A percentile compares a stretch with the other conserved stretches of the same genome.
phyloP scores from a whole-genome alignment of 2,797 vertebrate species.

The Myotis daubentonii region DNA sequence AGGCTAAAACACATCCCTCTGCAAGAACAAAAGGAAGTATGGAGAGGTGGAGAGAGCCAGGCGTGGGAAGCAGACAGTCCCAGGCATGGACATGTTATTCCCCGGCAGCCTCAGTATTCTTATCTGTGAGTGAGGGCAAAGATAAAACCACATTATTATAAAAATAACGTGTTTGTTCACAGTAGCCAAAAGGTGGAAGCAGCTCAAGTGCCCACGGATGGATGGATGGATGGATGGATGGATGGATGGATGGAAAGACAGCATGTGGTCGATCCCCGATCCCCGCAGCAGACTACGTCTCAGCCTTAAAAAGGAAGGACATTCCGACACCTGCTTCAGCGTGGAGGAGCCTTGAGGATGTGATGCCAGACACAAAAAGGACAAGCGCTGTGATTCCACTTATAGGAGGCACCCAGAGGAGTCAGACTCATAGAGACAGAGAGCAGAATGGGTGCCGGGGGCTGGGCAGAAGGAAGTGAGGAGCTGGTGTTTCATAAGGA shows the following conservation, averaged over 20 bases:
- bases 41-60: fast-evolving
- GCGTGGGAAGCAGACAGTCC: fast-evolving
- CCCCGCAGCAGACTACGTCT: fast-evolving
- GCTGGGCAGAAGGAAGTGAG: background rate
- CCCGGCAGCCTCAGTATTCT: background rate
- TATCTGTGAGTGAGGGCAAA: background rate
- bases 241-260: no score
- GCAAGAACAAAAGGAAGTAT: background rate
- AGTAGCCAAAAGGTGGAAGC: background rate
- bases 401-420: fast-evolving
- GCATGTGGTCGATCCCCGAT: fast-evolving
- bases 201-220: no score
- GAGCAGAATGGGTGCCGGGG: no score
- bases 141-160: background rate
- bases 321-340: background rate
- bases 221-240: no score
- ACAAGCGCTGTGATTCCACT: background rate
- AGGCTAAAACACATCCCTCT: background rate
- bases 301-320: background rate
- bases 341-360: fast-evolving
- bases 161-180: background rate
- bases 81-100: background rate
- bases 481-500: background rate
- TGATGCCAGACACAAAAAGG: fast-evolving
- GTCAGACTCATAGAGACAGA: fast-evolving